Base-by-base conservation (phyloP, 2,888 invertebrate species). In the Melinopterus prodromus region DNA sequence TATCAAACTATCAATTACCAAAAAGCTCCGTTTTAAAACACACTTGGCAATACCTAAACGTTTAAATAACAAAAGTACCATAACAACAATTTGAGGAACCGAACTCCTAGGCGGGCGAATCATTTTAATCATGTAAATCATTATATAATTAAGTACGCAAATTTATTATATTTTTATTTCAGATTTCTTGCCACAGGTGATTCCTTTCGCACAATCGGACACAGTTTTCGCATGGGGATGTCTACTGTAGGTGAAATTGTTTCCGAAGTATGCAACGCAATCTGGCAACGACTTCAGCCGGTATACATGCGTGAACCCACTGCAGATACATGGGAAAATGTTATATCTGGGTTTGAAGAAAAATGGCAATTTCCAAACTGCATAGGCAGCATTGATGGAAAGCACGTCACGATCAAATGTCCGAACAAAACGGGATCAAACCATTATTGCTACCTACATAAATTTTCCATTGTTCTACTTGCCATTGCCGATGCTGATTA, bases 291-390 rank as follows among this genome's bases (percentile, higher is more conserved):
- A 79, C 71, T 78, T 78, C 81, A 80, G 77, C 76, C 80, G 35
- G 74, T 81, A 78, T 80, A 78, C 70, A 77, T 82, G 80, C 79
- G 81, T 38, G 79, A 76, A 79, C 80, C 83, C 16, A 81, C 82
- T 37, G 71, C 69, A 53, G 75, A 82, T 79, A 80, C 81, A 72
- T 83, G 83, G 82, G 77, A 81, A 78, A 76, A 80, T 74, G 71
- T 78, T 70, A 78, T 70, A 71, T 37, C 37, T 9, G 79, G 78
- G 36, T 82, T 81, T 81, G n/a, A 82, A 70, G 78, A 80, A 38
- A 75, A 37, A 69, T 84, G 84, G 83, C 78, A 84, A 53, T 83
- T 84, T 80, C 83, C 83, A 12, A 84, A 83, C 74, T 84, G 83
- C 38, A 12, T 83, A 6, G 82, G 81, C 0, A 83, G 82, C 71